Evolutionary conservation across 2,797 vertebrate species (phyloP), one percentile per base, ranked within the genome.

Genomic region (Thunnus albacares): DNA sequence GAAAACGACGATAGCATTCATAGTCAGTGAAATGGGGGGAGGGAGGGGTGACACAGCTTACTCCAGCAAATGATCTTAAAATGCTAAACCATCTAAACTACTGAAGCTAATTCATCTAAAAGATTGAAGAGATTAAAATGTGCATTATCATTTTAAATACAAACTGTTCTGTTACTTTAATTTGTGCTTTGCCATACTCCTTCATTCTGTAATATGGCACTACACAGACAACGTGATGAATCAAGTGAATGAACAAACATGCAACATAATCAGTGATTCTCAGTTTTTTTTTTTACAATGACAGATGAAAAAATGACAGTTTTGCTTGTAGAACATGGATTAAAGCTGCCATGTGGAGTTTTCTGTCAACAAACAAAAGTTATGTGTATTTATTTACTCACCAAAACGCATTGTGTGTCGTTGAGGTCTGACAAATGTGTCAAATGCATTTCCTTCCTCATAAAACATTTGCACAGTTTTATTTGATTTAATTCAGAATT

Each of bases 1-100:
- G 90, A 89, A 91, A 89, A 91, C 83, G 0, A 81, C 5, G 65
- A 87, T 35, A 80, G 79, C 79, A 89, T 80, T 89, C 85, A 91
- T 2, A 74, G 80, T 85, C 70, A 86, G 66, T 83, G 72, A 81
- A 85, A 83, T 75, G 60, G 33, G 60, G 65, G 57, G 67, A 24
- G 52, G 60, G 45, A 33, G 24, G 24, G 55, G 63, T 13, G 52
- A 63, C 64, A 92, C 76, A 89, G 79, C 79, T 85, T 49, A 85
- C 79, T 80, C 17, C 38, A 45, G 26, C 6, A 14, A 59, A 63
- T 68, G 13, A 56, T 20, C 69, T 45, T 41, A 59, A 49, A 64
- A 80, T 57, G 13, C 4, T 64, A 30, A 38, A 71, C 30, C 68
- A 65, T 72, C 17, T 60, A 18, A 28, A 30, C n/a, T 64, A 65